Percentiles rank a stretch among this genome's conserved stretches.
Conservation (phyloP, 2,888 invertebrate species). For the Macaria notata region DNA sequence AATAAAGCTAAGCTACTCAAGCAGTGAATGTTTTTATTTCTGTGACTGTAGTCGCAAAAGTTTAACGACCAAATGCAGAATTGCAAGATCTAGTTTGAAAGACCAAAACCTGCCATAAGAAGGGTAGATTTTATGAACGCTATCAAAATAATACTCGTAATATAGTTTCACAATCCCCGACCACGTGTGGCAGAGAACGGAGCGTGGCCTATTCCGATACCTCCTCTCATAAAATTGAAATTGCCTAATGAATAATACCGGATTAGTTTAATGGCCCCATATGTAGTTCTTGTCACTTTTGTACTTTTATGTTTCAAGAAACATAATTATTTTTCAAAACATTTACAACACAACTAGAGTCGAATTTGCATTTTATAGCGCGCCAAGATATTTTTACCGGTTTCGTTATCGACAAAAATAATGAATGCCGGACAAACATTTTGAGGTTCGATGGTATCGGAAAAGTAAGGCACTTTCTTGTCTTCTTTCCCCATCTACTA, state of each 20-base stretch:
- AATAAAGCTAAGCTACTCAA: too few species aligned
- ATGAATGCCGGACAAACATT: conserved; percentile 12
- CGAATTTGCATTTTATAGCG: conserved; percentile 21
- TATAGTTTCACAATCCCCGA: conserved; percentile 52
- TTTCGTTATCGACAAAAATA: conserved; percentile 14
- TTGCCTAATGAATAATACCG: conserved; percentile 59
- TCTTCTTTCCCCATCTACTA: conserved; percentile 36
- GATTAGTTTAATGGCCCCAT: conserved; percentile 54
- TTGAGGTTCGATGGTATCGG: conserved; percentile 23
- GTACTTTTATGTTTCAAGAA: conserved; percentile 31
- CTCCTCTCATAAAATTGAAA: conserved; percentile 53
- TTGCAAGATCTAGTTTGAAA: too few species aligned
- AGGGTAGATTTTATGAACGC: conserved; percentile 49
- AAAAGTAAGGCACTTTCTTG: conserved; percentile 26
- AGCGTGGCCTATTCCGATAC: conserved; percentile 41
- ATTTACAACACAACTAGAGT: conserved; percentile 21
- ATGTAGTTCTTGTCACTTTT: conserved; percentile 45
- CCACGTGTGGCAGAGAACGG: conserved; percentile 40
- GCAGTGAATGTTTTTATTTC: too few species aligned
- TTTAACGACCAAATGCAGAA: too few species aligned
- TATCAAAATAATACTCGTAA: conserved; percentile 51
- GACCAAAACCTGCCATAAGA: conserved; percentile 24
- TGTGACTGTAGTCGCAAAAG: background rate
- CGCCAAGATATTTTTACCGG: conserved; percentile 13
- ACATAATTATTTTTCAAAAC: conserved; percentile 22